Evolutionary conservation across 2,888 invertebrate species (phyloP).

Genomic region (Epirrhoe tristata): DNA sequence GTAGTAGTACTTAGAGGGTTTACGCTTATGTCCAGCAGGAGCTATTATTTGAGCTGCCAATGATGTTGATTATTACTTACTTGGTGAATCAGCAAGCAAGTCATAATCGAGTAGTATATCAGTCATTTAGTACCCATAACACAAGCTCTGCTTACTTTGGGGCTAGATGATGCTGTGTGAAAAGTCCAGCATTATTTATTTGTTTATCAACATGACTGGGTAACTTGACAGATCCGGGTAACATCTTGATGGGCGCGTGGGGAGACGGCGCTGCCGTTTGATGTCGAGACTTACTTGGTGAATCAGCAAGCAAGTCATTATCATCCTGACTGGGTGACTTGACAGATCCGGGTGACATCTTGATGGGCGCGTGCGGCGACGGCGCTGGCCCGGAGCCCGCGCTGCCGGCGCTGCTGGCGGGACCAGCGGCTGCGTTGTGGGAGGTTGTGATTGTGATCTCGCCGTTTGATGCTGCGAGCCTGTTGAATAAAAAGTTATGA

Average conservation of each 20-base stretch:
- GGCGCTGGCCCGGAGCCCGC: slow-evolving; percentile 77
- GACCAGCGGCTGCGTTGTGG: slow-evolving; percentile 80
- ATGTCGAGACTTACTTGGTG: slow-evolving; percentile 93
- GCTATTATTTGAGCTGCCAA: too few relatives aligned
- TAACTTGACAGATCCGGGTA: slow-evolving; percentile 86
- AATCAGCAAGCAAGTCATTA: slow-evolving; percentile 91
- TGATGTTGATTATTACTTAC: slow-evolving; percentile 85
- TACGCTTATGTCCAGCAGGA: too few relatives aligned
- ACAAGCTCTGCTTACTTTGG: too few relatives aligned
- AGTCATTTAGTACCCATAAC: too few relatives aligned
- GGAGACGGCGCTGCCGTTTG: slow-evolving; percentile 77
- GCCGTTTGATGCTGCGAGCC: slow-evolving; percentile 91
- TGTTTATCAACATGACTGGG: slow-evolving; percentile 89
- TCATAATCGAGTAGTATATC: too few relatives aligned
- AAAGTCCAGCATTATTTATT: too few relatives aligned
- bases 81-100: slow-evolving; percentile 93
- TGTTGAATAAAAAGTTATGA: slow-evolving; percentile 47
- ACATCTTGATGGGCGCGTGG: slow-evolving; percentile 87
- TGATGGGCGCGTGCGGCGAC: slow-evolving; percentile 84
- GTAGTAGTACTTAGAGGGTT: too few relatives aligned
- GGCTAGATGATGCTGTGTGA: too few relatives aligned
- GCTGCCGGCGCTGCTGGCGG: slow-evolving; percentile 80
- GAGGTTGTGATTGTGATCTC: slow-evolving; percentile 94
- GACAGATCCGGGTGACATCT: slow-evolving; percentile 87
- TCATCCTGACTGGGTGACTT: slow-evolving; percentile 88